Base-by-base conservation (phyloP, 2,113 vertebrate genomes). In the Apteryx mantelli region DNA sequence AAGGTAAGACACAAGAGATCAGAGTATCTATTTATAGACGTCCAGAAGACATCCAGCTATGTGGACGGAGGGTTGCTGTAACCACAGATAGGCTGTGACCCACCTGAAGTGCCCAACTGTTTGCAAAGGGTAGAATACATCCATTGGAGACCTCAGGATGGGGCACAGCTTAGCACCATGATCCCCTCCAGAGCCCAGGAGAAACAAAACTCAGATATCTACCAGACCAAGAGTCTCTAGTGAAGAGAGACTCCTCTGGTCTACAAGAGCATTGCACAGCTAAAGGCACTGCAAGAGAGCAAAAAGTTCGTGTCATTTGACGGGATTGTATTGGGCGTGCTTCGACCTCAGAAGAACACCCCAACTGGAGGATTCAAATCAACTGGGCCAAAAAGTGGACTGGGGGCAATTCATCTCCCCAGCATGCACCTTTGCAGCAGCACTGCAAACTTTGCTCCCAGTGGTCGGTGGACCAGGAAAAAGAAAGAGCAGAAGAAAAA, bases 281-380 rank as follows among this genome's bases (percentile, higher is more conserved):
- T 50, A 65, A 55, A 68, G 28, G 36, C 24, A 38, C 2, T 4
- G 38, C 30, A 44, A 82, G 11, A 71, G 14, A 89, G 50, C 55
- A 71, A 34, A 52, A 63, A 24, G 14, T 1, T 9, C 38, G 34
- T 56, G 60, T 32, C 28, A 8, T 24, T 11, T 73, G n/a, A 48
- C 4, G 6, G 9, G 10, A 17, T 32, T 0, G 1, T 2, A 8
- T 81, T 78, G 63, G 26, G 34, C 1, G 0, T 46, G 20, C 34
- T 58, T 44, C 64, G 44, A 38, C 4, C 7, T 75, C 77, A 4
- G 1, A n/a, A 85, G 66, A 38, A 75, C 42, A n/a, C n/a, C 15
- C 10, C 48, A 73, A 34, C 7, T 7, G 58, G 1, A 85, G 3
- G 70, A 88, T n/a, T 63, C 78, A 61, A 85, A 89, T 24, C 84